Conservation (phyloP, 1,140 invertebrate genomes). For the Brachionus paranguensis region DNA sequence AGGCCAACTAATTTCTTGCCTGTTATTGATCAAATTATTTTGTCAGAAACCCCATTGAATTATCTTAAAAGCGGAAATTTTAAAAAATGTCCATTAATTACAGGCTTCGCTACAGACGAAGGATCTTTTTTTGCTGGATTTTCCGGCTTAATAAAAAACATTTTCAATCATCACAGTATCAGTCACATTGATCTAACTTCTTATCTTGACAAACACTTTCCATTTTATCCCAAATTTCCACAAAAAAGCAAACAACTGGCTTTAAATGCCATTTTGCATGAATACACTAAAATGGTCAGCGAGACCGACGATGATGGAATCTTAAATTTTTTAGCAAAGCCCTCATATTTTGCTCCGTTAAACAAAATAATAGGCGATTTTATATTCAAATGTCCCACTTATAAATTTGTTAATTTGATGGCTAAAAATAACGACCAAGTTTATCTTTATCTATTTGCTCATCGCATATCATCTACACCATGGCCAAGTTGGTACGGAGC, state of each 20-base stretch:
- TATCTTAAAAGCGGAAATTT: constrained; percentile 66
- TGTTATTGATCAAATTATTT: constrained; percentile 4
- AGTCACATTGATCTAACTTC: constrained; percentile 44
- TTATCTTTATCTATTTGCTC: constrained; percentile 90
- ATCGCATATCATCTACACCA: constrained; percentile 54
- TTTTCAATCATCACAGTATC: constrained; percentile 43
- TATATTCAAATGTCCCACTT: constrained; percentile 89
- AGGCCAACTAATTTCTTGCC: neutral
- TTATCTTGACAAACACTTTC: constrained; percentile 69
- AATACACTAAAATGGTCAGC: neutral
- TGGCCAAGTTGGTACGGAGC: constrained; percentile 37
- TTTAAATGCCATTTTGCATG: constrained; percentile 60
- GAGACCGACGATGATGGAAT: constrained; percentile 8
- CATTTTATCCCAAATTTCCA: constrained; percentile 60
- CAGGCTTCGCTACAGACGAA: constrained; percentile 88
- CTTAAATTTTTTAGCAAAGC: neutral
- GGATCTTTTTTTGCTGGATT: constrained; percentile 54
- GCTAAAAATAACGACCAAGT: constrained; percentile 70
- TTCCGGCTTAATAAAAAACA: constrained; percentile 45
- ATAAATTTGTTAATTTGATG: constrained; percentile 81
- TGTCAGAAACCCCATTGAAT: neutral
- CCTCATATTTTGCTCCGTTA: neutral
- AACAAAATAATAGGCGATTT: constrained; percentile 67
- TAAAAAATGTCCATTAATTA: constrained; percentile 85
- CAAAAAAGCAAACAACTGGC: neutral